These are phyloP conservation scores for Drosophila parthenogenetica DNA, from an alignment of 2,888 invertebrate genomes.

Conservation along the genomic window DNA sequence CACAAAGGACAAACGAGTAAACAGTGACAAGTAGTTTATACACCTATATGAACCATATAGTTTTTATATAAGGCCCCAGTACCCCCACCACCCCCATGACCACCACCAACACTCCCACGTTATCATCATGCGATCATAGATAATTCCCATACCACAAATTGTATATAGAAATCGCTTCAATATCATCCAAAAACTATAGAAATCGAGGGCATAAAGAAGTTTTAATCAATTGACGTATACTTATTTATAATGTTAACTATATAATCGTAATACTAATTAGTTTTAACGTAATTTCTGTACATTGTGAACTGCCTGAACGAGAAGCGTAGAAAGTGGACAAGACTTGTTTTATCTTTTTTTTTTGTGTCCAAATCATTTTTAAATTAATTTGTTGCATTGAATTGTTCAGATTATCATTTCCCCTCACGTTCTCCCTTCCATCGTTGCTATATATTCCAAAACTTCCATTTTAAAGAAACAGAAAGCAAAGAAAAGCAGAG, in stretches of 20 bases:
- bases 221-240: constrained; percentile 23
- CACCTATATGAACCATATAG: constrained; percentile 21
- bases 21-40: constrained; percentile 75
- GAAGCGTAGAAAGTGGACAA: constrained; percentile 26
- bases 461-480: constrained; percentile 34
- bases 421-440: not conserved
- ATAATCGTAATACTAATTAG: constrained; percentile 29
- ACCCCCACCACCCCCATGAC: not conserved
- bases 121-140: constrained; percentile 17
- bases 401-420: constrained; percentile 5
- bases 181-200: constrained; percentile 29
- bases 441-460: constrained; percentile 19
- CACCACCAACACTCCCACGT: constrained; percentile 5
- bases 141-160: constrained; percentile 24
- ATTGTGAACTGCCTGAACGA: constrained; percentile 49
- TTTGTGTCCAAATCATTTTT: constrained; percentile 11
- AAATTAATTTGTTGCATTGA: not conserved
- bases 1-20: constrained; percentile 74
- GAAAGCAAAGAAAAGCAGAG: constrained; percentile 8
- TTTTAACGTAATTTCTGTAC: constrained; percentile 32
- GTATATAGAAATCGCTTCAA: constrained; percentile 56
- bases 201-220: constrained; percentile 29
- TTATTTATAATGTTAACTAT: constrained; percentile 25
- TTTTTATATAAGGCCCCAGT: constrained; percentile 36
- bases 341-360: constrained; percentile 39